A percentile compares a stretch with the other conserved stretches of the same genome.
Evolutionary conservation across 2,113 vertebrate genomes (phyloP).

Genomic region (Xiphorhynchus elegans): DNA sequence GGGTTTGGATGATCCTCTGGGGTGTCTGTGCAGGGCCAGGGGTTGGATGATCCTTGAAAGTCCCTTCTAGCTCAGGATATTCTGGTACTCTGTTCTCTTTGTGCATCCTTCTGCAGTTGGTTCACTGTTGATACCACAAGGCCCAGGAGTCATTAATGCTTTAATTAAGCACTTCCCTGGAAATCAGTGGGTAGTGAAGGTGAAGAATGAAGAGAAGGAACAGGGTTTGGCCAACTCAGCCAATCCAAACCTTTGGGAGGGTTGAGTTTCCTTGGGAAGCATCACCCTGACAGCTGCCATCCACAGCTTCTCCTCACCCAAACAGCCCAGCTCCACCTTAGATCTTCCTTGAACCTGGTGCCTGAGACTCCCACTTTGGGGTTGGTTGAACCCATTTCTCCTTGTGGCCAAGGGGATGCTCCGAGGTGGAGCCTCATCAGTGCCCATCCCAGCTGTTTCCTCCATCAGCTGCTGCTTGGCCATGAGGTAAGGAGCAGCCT

Average conservation of each 20-base stretch:
- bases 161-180: background rate
- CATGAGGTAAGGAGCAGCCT: background rate
- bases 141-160: background rate
- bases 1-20: background rate
- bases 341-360: background rate
- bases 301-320: background rate
- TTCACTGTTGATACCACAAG: background rate
- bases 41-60: background rate
- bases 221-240: background rate
- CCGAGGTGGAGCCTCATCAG: background rate
- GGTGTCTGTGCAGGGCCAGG: background rate
- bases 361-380: background rate
- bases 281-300: fast-evolving
- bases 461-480: background rate
- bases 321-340: background rate
- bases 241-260: fast-evolving
- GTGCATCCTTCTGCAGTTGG: background rate
- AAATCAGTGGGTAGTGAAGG: background rate
- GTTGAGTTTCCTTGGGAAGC: background rate
- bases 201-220: background rate
- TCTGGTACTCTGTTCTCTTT: background rate
- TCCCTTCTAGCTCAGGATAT: background rate
- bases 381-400: background rate
- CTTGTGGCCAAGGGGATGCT: background rate
- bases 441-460: background rate